A percentile compares a stretch with the other conserved stretches of the same genome.
These are phyloP conservation scores for Chloroceryle inda DNA, from an alignment of 2,797 vertebrate genomes.

Conservation along the genomic window DNA sequence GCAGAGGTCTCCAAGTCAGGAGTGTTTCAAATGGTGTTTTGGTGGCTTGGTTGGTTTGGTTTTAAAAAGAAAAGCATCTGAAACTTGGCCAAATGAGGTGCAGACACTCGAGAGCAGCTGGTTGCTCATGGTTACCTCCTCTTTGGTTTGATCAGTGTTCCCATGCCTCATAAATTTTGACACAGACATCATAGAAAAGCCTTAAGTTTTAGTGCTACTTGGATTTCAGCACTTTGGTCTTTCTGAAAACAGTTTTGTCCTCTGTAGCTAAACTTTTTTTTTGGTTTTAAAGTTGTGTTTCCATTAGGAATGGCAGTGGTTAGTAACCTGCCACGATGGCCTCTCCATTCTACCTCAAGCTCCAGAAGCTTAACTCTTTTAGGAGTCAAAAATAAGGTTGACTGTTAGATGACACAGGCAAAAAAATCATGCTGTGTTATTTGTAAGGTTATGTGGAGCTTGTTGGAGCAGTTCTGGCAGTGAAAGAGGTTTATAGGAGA, in stretches of 20 bases:
- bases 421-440: neutral
- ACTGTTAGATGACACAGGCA: neutral
- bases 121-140: rapidly evolving
- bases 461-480: neutral
- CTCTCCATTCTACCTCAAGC: neutral
- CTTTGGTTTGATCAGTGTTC: neutral
- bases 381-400: neutral
- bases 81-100: neutral
- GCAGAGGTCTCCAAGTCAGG: neutral
- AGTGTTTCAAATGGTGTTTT: neutral
- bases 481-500: neutral
- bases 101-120: neutral
- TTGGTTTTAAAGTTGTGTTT: neutral
- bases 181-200: too few relatives aligned
- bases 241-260: neutral
- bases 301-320: neutral
- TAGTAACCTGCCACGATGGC: neutral
- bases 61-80: neutral
- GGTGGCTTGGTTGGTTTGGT: neutral
- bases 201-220: neutral
- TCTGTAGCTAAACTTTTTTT: neutral
- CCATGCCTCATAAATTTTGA: neutral
- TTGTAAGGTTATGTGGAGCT: neutral
- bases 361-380: neutral
- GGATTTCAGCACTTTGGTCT: neutral